Evolutionary conservation across 2,113 vertebrate genomes (phyloP).

Genomic region (Myiozetetes cayanensis): DNA sequence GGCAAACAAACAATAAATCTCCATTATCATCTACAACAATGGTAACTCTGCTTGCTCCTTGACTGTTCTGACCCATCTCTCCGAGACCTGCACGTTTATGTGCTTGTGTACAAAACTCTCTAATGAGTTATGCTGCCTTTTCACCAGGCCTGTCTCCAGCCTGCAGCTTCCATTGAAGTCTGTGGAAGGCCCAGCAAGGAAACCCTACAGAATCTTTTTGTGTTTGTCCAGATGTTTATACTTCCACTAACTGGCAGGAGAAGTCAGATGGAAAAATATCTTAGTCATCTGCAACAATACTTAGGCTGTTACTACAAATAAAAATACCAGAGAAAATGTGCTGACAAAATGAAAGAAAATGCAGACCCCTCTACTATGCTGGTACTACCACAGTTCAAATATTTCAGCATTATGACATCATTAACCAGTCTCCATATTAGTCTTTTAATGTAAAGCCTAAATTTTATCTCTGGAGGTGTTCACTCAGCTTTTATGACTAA

Average conservation of each 20-base stretch:
- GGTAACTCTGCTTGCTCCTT: not conserved
- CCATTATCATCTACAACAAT: not conserved
- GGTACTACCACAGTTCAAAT: not conserved
- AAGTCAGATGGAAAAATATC: constrained; percentile 5
- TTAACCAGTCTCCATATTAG: not conserved
- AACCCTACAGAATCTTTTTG: not conserved
- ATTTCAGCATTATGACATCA: not conserved
- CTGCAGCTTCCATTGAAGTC: not conserved
- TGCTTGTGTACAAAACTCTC: not conserved
- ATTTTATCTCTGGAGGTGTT: not conserved
- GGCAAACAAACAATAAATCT: not conserved
- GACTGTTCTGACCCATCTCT: not conserved
- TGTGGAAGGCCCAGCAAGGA: not conserved
- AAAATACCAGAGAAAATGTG: not conserved
- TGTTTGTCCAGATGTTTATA: not conserved
- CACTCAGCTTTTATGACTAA: not conserved
- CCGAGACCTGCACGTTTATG: not conserved
- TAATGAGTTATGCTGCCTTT: not conserved
- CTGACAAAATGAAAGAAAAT: not conserved
- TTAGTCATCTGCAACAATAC: not conserved
- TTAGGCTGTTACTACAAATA: not conserved
- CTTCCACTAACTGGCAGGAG: not conserved
- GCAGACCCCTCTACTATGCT: not conserved
- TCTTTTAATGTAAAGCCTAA: not conserved
- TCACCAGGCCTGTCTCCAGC: not conserved